Percentiles rank a stretch among this genome's conserved stretches.
Conservation (phyloP, 2,888 invertebrate genomes). For the Lasioglossum pauxillum region DNA sequence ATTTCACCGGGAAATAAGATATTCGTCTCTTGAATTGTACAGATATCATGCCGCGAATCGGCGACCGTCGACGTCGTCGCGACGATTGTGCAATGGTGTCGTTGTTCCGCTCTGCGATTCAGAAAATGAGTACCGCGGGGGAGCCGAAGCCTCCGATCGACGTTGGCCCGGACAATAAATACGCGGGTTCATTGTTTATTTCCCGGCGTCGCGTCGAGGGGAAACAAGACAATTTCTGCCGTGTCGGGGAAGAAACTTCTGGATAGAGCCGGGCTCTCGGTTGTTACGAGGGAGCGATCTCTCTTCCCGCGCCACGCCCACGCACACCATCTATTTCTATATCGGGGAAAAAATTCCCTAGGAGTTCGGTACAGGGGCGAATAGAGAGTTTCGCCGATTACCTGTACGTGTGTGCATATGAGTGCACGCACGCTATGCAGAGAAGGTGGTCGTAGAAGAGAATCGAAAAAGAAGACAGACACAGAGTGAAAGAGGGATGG, state of each 20-base stretch:
- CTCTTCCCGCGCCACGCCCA: conserved; percentile 74
- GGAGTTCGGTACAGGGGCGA: conserved; percentile 53
- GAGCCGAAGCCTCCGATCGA: conserved; percentile 43
- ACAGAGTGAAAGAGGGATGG: conserved; percentile 36
- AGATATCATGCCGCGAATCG: neutral
- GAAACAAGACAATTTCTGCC: conserved; percentile 60
- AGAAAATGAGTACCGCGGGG: neutral
- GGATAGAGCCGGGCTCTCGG: conserved; percentile 51
- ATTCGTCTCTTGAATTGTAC: neutral
- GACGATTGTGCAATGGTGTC: conserved; percentile 1
- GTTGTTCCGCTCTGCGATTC: conserved; percentile 4
- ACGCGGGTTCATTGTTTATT: conserved; percentile 61
- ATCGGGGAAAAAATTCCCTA: conserved; percentile 74
- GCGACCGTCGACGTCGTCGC: neutral
- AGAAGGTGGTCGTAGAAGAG: neutral
- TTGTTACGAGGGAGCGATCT: conserved; percentile 78
- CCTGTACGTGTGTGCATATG: neutral
- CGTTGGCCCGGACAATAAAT: conserved; percentile 44
- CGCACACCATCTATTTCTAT: conserved; percentile 69
- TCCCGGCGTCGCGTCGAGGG: conserved; percentile 12
- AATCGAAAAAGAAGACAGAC: neutral
- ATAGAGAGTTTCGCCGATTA: conserved; percentile 18
- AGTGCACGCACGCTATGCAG: neutral
- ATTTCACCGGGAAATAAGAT: neutral
- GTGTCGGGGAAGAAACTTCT: conserved; percentile 33